These are phyloP conservation scores for Lacerta agilis DNA, from an alignment of 2,797 vertebrate genomes.

Conservation along the genomic window DNA sequence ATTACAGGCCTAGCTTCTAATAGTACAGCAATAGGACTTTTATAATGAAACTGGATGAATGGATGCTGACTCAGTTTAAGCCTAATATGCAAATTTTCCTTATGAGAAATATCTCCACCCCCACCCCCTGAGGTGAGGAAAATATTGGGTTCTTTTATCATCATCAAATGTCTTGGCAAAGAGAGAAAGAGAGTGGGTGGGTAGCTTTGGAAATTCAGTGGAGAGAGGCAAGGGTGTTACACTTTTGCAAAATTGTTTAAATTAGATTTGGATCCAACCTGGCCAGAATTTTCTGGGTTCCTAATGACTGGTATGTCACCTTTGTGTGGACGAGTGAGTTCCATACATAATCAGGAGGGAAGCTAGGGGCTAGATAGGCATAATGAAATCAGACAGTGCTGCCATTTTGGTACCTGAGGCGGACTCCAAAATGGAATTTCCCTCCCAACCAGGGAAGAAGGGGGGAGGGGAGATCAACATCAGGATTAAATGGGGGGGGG, in stretches of 20 bases:
- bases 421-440: too few relatives aligned
- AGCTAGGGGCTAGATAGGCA: background rate
- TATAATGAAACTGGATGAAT: background rate
- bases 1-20: background rate
- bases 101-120: conserved; percentile 14
- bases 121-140: background rate
- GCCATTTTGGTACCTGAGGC: too few relatives aligned
- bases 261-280: conserved; percentile 42
- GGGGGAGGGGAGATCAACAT: too few relatives aligned
- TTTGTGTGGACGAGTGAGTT: conserved; percentile 53
- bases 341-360: conserved; percentile 11
- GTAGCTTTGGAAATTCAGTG: conserved; percentile 8
- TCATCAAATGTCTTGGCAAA: background rate
- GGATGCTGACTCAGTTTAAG: conserved; percentile 6
- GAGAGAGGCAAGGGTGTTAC: background rate
- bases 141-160: conserved; percentile 19
- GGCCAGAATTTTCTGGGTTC: conserved; percentile 36
- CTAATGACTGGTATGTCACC: conserved; percentile 28
- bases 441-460: too few relatives aligned
- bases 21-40: background rate
- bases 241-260: conserved; percentile 57
- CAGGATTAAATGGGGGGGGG: too few relatives aligned
- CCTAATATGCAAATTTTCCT: background rate
- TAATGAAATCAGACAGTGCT: conserved; percentile 58
- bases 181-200: background rate